Evolutionary conservation across 2,888 invertebrate species (phyloP).

Genomic region (Actias luna): DNA sequence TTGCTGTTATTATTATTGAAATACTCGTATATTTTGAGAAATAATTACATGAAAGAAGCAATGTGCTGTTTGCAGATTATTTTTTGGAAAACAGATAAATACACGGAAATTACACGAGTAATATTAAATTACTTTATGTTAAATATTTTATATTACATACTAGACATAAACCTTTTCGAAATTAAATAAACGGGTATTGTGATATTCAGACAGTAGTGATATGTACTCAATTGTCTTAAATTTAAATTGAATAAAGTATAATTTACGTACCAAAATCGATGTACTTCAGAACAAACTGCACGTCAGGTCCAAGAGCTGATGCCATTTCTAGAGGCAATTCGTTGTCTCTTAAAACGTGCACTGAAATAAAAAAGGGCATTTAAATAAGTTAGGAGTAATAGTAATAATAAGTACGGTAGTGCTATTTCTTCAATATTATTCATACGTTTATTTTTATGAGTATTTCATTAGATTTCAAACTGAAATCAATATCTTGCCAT

Average conservation of each 20-base stretch:
- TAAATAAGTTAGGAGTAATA: too few relatives aligned
- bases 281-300: conserved; percentile 83
- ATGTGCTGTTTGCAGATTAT: background rate
- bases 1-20: too few relatives aligned
- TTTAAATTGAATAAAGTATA: background rate
- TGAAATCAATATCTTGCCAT: background rate
- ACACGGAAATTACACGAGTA: background rate
- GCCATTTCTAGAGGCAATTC: conserved; percentile 84
- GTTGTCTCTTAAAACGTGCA: conserved; percentile 81
- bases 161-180: too few relatives aligned
- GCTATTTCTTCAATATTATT: background rate
- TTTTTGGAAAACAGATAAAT: background rate
- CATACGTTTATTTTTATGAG: background rate
- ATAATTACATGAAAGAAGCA: background rate
- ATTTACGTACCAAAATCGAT: conserved; percentile 61
- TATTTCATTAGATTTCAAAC: background rate
- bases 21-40: too few relatives aligned
- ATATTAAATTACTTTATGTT: too few relatives aligned
- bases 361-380: conserved; percentile 63
- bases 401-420: too few relatives aligned
- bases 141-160: too few relatives aligned
- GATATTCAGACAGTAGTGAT: background rate
- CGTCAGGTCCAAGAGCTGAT: conserved; percentile 80
- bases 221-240: too few relatives aligned
- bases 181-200: too few relatives aligned